These are phyloP conservation scores for Synanthedon myopaeformis DNA, from an alignment of 2,888 invertebrate species.

Conservation along the genomic window DNA sequence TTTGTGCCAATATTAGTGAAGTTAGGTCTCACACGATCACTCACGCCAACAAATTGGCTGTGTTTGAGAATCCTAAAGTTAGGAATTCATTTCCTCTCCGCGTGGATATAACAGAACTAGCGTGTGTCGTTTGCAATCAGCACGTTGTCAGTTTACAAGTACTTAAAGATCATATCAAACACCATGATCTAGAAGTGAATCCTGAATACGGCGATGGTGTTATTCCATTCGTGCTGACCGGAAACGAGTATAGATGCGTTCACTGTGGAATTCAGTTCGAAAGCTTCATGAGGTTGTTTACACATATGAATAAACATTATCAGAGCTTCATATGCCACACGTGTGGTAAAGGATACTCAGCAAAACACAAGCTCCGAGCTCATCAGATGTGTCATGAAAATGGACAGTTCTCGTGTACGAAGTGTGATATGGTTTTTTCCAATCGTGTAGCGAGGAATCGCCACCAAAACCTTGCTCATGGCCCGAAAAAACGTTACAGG, in stretches of 20 bases:
- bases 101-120: constrained; percentile 36
- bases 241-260: constrained; percentile 32
- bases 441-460: constrained; percentile 26
- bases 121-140: constrained; percentile 28
- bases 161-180: constrained; percentile 31
- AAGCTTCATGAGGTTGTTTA: constrained; percentile 29
- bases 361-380: constrained; percentile 42
- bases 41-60: constrained; percentile 28
- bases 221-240: constrained; percentile 35
- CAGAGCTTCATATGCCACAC: constrained; percentile 48
- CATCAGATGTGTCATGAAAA: constrained; percentile 45
- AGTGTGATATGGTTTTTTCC: constrained; percentile 44
- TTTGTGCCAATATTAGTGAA: constrained; percentile 21
- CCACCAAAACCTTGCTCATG: constrained; percentile 27
- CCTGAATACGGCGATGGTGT: constrained; percentile 31
- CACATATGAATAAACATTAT: constrained; percentile 56
- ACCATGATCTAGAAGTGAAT: constrained; percentile 23
- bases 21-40: constrained; percentile 26
- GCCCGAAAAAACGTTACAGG: constrained; percentile 31
- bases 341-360: constrained; percentile 59
- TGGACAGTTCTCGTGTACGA: constrained; percentile 43
- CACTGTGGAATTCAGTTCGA: constrained; percentile 26
- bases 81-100: constrained; percentile 36
- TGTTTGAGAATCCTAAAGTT: constrained; percentile 25
- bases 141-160: constrained; percentile 15